A percentile compares a stretch with the other conserved stretches of the same genome.
Conservation (phyloP, 2,797 vertebrate species). For the Channallabes apus region DNA sequence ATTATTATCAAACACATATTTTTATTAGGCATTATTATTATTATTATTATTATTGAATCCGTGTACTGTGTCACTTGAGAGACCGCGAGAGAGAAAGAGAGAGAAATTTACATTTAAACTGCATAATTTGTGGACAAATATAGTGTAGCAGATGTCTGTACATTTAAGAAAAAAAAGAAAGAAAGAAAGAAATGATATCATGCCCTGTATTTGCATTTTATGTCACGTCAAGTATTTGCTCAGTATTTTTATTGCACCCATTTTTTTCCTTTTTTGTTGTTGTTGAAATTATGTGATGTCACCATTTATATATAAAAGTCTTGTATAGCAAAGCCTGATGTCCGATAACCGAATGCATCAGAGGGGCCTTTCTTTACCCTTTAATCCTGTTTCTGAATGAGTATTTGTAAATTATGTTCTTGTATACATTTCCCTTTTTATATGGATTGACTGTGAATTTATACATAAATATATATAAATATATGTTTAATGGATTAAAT, state of each 20-base stretch:
- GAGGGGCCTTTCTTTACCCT: conserved; percentile 42
- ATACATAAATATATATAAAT: conserved; percentile 59
- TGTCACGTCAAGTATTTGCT: conserved; percentile 55
- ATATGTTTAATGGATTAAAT: conserved; percentile 55
- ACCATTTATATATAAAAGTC: conserved; percentile 50
- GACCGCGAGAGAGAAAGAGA: conserved; percentile 16
- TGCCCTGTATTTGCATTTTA: conserved; percentile 45
- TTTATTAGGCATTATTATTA: not conserved
- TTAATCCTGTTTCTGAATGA: conserved; percentile 49
- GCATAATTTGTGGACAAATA: conserved; percentile 57
- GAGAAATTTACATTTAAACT: conserved; percentile 35
- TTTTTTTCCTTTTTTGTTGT: not conserved
- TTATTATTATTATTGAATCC: conserved; percentile 30
- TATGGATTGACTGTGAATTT: conserved; percentile 61
- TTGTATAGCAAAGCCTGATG: conserved; percentile 47
- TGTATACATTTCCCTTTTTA: conserved; percentile 57
- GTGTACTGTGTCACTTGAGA: conserved; percentile 34
- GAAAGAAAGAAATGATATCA: conserved; percentile 31
- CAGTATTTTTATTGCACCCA: conserved; percentile 55
- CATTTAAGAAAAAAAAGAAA: conserved; percentile 34
- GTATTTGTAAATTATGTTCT: conserved; percentile 60
- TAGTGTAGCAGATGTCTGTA: conserved; percentile 59
- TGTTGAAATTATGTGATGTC: conserved; percentile 49
- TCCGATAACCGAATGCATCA: conserved; percentile 33
- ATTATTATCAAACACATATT: no score